Conservation (phyloP, 2,888 invertebrate species). For the Siphlonurus alternatus region DNA sequence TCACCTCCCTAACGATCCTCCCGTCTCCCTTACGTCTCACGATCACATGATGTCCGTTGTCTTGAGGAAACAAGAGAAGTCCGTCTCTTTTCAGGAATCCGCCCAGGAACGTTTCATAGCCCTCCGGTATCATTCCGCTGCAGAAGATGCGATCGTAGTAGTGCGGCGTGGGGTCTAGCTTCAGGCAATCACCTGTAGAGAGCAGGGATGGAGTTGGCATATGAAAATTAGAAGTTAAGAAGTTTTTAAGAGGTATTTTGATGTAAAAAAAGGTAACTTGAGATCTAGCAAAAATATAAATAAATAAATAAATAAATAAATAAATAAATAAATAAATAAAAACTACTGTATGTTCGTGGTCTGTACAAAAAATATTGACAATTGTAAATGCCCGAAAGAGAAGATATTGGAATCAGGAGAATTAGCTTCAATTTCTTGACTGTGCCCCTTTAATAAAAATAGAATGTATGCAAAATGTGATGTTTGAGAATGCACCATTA, state of each 20-base stretch:
- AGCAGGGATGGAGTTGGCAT: slow-evolving; percentile 13
- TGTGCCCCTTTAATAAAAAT: too few species aligned
- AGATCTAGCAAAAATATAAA: slow-evolving; percentile 13
- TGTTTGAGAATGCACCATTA: too few species aligned
- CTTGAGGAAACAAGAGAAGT: neutral
- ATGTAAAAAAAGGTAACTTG: too few species aligned
- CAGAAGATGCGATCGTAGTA: slow-evolving; percentile 79
- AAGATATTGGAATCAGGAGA: too few species aligned
- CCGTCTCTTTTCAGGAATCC: neutral
- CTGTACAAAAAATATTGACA: too few species aligned
- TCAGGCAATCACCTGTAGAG: slow-evolving; percentile 61
- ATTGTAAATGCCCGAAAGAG: too few species aligned
- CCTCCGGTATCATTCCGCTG: slow-evolving; percentile 63
- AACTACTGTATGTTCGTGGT: too few species aligned
- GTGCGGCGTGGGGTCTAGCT: slow-evolving; percentile 37
- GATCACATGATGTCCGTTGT: neutral
- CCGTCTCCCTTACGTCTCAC: neutral
- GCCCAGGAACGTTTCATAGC: slow-evolving; percentile 30
- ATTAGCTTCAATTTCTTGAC: too few species aligned
- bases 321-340: too few species aligned
- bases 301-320: neutral
- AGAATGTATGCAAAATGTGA: too few species aligned
- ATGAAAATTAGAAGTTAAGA: too few species aligned
- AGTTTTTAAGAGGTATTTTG: too few species aligned
- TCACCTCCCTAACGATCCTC: neutral